Conservation (phyloP, 2,888 invertebrate genomes). For the Marronus borbonicus region DNA sequence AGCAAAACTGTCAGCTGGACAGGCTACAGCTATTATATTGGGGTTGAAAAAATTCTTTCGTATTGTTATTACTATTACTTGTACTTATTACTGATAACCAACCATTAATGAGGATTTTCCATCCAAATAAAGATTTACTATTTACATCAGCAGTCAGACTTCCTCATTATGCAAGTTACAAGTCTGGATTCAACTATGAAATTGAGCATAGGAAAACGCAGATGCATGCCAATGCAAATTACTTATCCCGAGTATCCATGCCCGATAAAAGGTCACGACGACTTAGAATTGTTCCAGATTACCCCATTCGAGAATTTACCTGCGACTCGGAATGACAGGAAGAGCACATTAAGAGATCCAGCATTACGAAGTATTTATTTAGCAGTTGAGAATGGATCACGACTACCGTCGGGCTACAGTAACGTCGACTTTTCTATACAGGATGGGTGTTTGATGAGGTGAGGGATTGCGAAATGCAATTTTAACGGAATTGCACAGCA, state of each 20-base stretch:
- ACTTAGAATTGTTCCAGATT: conserved; percentile 26
- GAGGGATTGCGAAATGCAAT: background rate
- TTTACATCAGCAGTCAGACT: conserved; percentile 37
- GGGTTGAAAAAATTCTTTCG: conserved; percentile 21
- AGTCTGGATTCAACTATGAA: conserved; percentile 37
- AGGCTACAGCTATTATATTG: too few relatives aligned
- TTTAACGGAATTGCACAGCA: background rate
- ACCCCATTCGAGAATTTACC: background rate
- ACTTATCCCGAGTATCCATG: conserved; percentile 1
- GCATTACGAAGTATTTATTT: conserved; percentile 17
- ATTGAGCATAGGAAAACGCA: conserved; percentile 14
- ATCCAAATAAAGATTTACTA: conserved; percentile 37
- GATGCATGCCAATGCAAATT: background rate
- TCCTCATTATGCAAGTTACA: conserved; percentile 23
- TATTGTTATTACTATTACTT: conserved; percentile 45
- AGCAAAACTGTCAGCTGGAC: conserved; percentile 17
- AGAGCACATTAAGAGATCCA: conserved; percentile 20
- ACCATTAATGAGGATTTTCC: conserved; percentile 48
- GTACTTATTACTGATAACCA: conserved; percentile 36
- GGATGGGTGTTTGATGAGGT: conserved; percentile 26
- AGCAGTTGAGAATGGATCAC: conserved; percentile 8
- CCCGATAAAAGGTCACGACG: background rate
- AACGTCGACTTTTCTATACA: conserved; percentile 35
- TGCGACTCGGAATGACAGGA: background rate
- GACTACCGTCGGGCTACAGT: background rate